Evolutionary conservation across 2,888 invertebrate genomes (phyloP).

Genomic region (Dryobotodes eremita): DNA sequence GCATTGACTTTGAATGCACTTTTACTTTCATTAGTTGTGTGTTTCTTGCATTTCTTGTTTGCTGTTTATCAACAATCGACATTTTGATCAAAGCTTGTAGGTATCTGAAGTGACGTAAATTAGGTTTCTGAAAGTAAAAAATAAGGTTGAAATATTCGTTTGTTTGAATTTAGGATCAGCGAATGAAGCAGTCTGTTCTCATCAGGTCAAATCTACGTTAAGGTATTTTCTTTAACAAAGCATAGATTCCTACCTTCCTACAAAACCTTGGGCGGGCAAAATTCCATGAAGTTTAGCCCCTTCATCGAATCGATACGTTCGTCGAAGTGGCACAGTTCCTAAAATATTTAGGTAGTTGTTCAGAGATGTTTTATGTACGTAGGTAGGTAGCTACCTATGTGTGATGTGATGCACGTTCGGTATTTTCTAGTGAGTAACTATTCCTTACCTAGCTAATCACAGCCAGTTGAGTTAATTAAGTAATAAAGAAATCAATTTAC

Average conservation of each 20-base stretch:
- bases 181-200: background rate
- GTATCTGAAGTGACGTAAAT: background rate
- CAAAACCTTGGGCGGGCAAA: background rate
- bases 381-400: background rate
- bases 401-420: background rate
- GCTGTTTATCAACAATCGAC: conserved; percentile 21
- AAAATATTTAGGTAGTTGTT: background rate
- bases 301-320: conserved; percentile 4
- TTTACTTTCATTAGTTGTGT: conserved; percentile 83
- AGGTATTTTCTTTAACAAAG: background rate
- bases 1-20: conserved; percentile 84
- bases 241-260: background rate
- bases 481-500: background rate
- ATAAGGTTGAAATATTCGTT: background rate
- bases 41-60: conserved; percentile 56
- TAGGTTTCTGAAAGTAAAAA: background rate
- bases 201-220: background rate
- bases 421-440: background rate
- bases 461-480: background rate
- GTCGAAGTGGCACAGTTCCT: background rate
- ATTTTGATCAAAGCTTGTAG: background rate
- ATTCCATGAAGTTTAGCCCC: background rate
- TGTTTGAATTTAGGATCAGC: background rate
- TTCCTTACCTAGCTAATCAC: background rate
- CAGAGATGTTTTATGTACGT: background rate